A percentile compares a stretch with the other conserved stretches of the same genome.
These are phyloP conservation scores for Anaspis maculata DNA, from an alignment of 2,888 invertebrate genomes.

Conservation along the genomic window DNA sequence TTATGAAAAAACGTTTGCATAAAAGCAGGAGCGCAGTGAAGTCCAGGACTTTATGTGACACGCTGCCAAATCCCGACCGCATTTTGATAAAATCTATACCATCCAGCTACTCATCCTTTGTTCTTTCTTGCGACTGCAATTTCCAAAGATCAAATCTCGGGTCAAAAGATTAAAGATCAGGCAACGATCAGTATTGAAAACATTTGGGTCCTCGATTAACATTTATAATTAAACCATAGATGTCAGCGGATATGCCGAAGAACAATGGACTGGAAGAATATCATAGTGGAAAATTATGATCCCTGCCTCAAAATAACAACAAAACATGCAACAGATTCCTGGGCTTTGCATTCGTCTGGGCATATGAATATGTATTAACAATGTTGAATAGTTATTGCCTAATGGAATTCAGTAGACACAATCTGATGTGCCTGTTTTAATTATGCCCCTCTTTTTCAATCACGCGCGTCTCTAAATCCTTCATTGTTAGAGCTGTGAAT, in stretches of 20 bases:
- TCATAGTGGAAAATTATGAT: constrained; percentile 15
- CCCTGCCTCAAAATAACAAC: constrained; percentile 3
- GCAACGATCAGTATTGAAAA: constrained; percentile 19
- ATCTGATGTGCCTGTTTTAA: no score
- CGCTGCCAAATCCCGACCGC: no score
- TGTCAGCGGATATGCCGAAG: constrained; percentile 24
- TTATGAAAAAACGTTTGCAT: no score
- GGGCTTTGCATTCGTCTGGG: constrained; percentile 6
- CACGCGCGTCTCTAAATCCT: no score
- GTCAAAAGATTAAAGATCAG: constrained; percentile 39
- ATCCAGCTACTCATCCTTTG: not conserved
- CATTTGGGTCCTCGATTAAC: constrained; percentile 22
- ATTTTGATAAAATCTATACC: no score
- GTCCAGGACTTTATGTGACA: no score
- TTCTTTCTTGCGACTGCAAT: not conserved
- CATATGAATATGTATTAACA: constrained; percentile 14
- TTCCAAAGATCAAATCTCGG: constrained; percentile 23
- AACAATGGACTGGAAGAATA: constrained; percentile 12
- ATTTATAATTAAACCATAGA: constrained; percentile 29
- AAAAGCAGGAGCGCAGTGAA: no score
- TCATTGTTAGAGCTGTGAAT: no score
- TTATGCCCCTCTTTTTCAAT: no score
- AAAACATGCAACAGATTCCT: constrained; percentile 9
- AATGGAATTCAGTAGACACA: constrained; percentile 5
- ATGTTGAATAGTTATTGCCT: constrained; percentile 7